Evolutionary conservation across 2,888 invertebrate species (phyloP).

Genomic region (Xestia rhomboidea): DNA sequence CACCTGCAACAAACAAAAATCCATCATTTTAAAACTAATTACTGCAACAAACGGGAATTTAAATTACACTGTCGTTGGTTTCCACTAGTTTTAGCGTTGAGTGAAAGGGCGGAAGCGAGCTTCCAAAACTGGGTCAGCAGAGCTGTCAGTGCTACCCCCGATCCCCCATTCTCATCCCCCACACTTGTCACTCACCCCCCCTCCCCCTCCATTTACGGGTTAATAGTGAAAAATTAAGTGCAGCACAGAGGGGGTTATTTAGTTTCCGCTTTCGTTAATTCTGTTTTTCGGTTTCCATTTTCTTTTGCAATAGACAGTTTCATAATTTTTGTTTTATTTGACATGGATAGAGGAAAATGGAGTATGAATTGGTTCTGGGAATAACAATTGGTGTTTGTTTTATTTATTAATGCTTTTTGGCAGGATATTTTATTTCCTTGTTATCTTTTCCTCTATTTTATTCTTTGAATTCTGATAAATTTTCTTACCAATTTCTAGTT

Average conservation of each 20-base stretch:
- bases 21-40: conserved; percentile 58
- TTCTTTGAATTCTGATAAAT: not conserved
- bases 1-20: conserved; percentile 31
- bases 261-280: conserved; percentile 47
- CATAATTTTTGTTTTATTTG: conserved; percentile 48
- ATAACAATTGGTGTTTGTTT: conserved; percentile 19
- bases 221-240: conserved; percentile 70
- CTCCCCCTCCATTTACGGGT: conserved; percentile 64
- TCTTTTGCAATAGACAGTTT: conserved; percentile 19
- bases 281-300: conserved; percentile 26
- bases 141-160: conserved; percentile 56
- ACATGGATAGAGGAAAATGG: conserved; percentile 31
- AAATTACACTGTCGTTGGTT: conserved; percentile 72
- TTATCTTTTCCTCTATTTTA: not conserved
- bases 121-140: conserved; percentile 74
- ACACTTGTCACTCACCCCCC: conserved; percentile 67
- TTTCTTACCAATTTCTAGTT: not conserved
- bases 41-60: conserved; percentile 68
- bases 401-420: conserved; percentile 18
- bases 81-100: conserved; percentile 72
- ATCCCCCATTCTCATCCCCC: conserved; percentile 43
- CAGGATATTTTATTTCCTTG: conserved; percentile 20
- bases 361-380: conserved; percentile 2
- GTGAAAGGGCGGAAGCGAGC: conserved; percentile 72
- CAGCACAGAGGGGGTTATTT: conserved; percentile 44